Percentiles rank a stretch among this genome's conserved stretches.
These are phyloP conservation scores for Poeciliopsis infans DNA, from an alignment of 2,797 vertebrate species.

Conservation along the genomic window DNA sequence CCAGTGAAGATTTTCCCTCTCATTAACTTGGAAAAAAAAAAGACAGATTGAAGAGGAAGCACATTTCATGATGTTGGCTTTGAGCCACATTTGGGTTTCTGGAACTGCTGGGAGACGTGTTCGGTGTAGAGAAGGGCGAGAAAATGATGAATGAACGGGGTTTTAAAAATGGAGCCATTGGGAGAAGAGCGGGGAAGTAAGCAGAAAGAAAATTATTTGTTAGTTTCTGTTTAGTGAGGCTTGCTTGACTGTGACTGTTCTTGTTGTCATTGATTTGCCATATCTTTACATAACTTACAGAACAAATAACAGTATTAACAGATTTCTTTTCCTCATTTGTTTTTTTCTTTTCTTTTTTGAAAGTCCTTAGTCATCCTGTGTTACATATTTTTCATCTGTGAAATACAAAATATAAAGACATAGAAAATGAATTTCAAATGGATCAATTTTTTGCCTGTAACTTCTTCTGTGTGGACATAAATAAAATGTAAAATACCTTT, in stretches of 20 bases:
- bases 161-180: constrained; percentile 59
- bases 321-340: constrained; percentile 6
- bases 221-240: constrained; percentile 53
- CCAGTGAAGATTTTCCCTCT: constrained; percentile 39
- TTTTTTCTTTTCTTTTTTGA: not conserved
- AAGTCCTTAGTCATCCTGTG: not conserved
- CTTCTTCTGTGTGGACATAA: not conserved
- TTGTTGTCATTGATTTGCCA: constrained; percentile 43
- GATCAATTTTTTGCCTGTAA: not conserved
- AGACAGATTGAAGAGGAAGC: constrained; percentile 55
- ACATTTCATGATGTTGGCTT: constrained; percentile 50
- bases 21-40: constrained; percentile 53
- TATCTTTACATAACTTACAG: constrained; percentile 18
- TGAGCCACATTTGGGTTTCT: constrained; percentile 50
- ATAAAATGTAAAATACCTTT: not conserved
- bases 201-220: constrained; percentile 53
- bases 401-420: not conserved
- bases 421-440: not conserved
- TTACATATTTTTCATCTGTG: not conserved
- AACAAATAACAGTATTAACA: constrained; percentile 10
- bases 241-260: constrained; percentile 48
- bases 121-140: constrained; percentile 24
- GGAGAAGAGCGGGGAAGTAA: constrained; percentile 33
- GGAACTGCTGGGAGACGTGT: constrained; percentile 49
- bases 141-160: constrained; percentile 60